Percentiles rank a stretch among this genome's conserved stretches.
phyloP scores from a whole-genome alignment of 2,113 vertebrate genomes.

The Forbesichthys papilliferus region DNA sequence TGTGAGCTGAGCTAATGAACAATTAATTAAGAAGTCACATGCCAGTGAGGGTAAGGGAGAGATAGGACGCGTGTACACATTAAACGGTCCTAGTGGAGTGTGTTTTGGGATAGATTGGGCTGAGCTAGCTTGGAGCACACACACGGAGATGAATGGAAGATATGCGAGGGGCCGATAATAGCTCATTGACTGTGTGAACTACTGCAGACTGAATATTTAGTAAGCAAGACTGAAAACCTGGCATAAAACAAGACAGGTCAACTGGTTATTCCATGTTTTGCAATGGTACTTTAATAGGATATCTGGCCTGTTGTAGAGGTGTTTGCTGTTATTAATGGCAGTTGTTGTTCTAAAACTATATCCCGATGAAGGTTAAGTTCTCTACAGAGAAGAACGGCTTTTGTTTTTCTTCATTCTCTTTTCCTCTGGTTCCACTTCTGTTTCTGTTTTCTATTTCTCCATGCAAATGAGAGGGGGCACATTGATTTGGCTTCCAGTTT shows the following conservation, averaged over 20 bases:
- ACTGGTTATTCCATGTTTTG: constrained; percentile 14
- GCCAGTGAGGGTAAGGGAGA: constrained; percentile 4
- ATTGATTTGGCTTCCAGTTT: constrained; percentile 74
- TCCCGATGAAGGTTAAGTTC: constrained; percentile 23
- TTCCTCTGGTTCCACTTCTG: constrained; percentile 33
- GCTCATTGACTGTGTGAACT: constrained; percentile 52
- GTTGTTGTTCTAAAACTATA: constrained; percentile 38
- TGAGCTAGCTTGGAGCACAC: constrained; percentile 36
- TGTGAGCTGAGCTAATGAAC: constrained; percentile 58
- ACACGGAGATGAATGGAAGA: constrained; percentile 33
- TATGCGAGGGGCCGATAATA: constrained; percentile 53
- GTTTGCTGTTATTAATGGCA: constrained; percentile 21
- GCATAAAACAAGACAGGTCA: constrained; percentile 4
- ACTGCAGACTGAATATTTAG: constrained; percentile 74
- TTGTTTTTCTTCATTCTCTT: constrained; percentile 23
- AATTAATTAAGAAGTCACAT: constrained; percentile 58
- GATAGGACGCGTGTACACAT: neutral
- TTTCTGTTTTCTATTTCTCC: constrained; percentile 58
- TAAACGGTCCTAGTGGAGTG: neutral
- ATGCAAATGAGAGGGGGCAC: constrained; percentile 75
- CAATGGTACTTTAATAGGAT: constrained; percentile 32
- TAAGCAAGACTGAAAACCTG: constrained; percentile 26
- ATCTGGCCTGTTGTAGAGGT: constrained; percentile 22
- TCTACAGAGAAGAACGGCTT: constrained; percentile 39
- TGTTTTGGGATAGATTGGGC: constrained; percentile 13